Conservation (phyloP, 2,888 invertebrate species). For the Lysandra coridon region DNA sequence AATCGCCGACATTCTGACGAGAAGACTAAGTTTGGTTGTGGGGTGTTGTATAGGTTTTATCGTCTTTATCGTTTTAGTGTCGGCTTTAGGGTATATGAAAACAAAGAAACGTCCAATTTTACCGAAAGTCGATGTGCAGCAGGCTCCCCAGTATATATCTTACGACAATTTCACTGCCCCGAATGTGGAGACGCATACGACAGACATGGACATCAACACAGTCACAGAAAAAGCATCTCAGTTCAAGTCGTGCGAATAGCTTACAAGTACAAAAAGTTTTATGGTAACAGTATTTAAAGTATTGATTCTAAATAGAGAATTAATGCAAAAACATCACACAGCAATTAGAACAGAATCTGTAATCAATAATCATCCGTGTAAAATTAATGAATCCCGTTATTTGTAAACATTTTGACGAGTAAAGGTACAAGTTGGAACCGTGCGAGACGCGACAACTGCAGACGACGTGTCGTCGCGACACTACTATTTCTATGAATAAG, state of each 20-base stretch:
- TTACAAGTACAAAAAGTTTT: background rate
- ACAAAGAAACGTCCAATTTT: constrained; percentile 90
- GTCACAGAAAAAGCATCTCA: constrained; percentile 62
- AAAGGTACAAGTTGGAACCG: too few relatives aligned
- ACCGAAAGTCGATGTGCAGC: constrained; percentile 84
- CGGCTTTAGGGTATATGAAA: constrained; percentile 91
- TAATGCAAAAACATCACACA: background rate
- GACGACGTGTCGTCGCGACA: too few relatives aligned
- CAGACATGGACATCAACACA: constrained; percentile 73
- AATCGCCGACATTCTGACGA: constrained; percentile 87
- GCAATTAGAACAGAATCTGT: background rate
- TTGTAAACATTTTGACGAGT: background rate
- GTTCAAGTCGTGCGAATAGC: constrained; percentile 40
- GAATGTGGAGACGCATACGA: constrained; percentile 64
- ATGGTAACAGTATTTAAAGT: background rate
- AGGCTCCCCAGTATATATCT: constrained; percentile 90
- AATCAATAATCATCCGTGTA: background rate
- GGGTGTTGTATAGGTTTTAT: constrained; percentile 93
- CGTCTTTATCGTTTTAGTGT: constrained; percentile 90
- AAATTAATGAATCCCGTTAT: background rate
- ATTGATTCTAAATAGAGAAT: background rate
- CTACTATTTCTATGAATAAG: too few relatives aligned
- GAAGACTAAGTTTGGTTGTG: constrained; percentile 91
- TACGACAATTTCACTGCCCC: constrained; percentile 79
- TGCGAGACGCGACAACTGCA: too few relatives aligned